Percentiles rank a stretch among this genome's conserved stretches.
phyloP scores from a whole-genome alignment of 2,797 vertebrate species.

The Syngnathus acus region DNA sequence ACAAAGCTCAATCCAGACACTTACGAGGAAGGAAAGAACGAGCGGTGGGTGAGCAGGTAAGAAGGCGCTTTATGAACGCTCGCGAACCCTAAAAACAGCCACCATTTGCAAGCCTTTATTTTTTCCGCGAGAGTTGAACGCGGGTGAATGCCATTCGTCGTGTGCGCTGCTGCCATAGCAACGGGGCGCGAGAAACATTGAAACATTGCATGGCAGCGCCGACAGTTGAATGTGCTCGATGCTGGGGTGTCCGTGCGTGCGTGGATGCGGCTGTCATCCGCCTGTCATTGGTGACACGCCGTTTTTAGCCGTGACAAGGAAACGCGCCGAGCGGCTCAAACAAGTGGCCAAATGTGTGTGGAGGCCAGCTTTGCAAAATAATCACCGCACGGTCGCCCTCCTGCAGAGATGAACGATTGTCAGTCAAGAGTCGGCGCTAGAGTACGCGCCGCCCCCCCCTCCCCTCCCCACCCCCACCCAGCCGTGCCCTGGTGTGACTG shows the following conservation, averaged over 20 bases:
- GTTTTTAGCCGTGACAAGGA: not conserved
- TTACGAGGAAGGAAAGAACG: constrained; percentile 53
- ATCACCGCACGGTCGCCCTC: not conserved
- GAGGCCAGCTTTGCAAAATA: not conserved
- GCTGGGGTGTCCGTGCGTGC: constrained; percentile 22
- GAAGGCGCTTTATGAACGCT: constrained; percentile 34
- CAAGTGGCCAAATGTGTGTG: not conserved
- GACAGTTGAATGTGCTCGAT: constrained; percentile 43
- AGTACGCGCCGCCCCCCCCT: constrained; percentile 10
- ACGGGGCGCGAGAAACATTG: constrained; percentile 74
- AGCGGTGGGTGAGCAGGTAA: constrained; percentile 68
- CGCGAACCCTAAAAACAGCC: constrained; percentile 22
- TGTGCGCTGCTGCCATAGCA: constrained; percentile 81
- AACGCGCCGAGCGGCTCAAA: not conserved
- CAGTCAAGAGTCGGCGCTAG: constrained; percentile 17
- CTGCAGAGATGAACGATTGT: constrained; percentile 1
- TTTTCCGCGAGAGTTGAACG: constrained; percentile 53
- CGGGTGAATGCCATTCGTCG: constrained; percentile 68
- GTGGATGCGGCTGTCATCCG: constrained; percentile 39
- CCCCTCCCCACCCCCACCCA: not conserved
- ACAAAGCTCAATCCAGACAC: constrained; percentile 69
- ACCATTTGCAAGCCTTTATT: constrained; percentile 30
- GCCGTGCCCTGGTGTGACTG: constrained; percentile 54
- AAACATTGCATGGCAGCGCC: constrained; percentile 33
- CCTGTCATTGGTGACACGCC: not conserved